A percentile compares a stretch with the other conserved stretches of the same genome.
These are phyloP conservation scores for Lutjanus argentimaculatus DNA, from an alignment of 2,797 vertebrate genomes.

Conservation along the genomic window DNA sequence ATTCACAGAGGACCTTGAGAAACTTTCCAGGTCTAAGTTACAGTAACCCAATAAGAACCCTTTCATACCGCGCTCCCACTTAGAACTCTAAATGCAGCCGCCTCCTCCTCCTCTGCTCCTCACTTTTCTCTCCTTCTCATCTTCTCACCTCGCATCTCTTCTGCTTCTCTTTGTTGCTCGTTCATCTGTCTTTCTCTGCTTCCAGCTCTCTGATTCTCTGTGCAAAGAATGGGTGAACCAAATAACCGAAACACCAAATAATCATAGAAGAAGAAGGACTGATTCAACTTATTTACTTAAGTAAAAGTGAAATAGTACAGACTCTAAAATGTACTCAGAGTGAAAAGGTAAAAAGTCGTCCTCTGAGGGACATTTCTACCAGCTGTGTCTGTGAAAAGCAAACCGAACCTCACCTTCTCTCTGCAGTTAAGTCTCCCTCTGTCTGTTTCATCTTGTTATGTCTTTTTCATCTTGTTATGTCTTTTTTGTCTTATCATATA, in stretches of 20 bases:
- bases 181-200: background rate
- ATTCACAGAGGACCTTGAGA: conserved; percentile 90
- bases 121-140: conserved; percentile 31
- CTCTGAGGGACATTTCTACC: no score
- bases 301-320: no score
- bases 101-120: conserved; percentile 16
- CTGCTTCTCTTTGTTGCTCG: conserved; percentile 25
- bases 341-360: no score
- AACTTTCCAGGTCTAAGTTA: conserved; percentile 90
- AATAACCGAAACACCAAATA: background rate
- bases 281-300: no score
- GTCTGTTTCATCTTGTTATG: no score
- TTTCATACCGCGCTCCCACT: conserved; percentile 54
- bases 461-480: no score
- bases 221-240: background rate
- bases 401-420: no score
- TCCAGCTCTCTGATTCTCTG: background rate
- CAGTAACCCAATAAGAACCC: conserved; percentile 73
- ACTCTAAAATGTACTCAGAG: no score
- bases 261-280: no score
- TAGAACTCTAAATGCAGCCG: conserved; percentile 4
- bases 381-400: no score
- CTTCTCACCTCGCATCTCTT: conserved; percentile 44
- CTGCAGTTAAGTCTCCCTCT: no score
- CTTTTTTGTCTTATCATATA: no score